Percentiles rank a stretch among this genome's conserved stretches.
Evolutionary conservation across 2,888 invertebrate genomes (phyloP).

Genomic region (Saturnia japonica): DNA sequence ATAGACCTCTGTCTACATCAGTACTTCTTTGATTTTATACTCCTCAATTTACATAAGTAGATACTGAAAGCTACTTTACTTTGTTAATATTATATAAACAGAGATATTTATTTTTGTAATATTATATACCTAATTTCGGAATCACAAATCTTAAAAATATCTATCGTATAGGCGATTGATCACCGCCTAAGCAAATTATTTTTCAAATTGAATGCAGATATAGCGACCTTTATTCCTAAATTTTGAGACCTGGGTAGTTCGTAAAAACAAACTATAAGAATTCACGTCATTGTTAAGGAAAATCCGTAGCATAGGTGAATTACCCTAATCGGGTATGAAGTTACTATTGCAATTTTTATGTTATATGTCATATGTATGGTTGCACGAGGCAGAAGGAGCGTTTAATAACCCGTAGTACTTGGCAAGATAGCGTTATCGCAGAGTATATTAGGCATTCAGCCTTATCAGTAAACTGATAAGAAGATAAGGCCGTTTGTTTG

Average conservation of each 20-base stretch:
- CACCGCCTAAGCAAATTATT: neutral
- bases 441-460: constrained; percentile 53
- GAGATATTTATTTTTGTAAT: no score
- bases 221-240: neutral
- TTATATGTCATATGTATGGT: constrained; percentile 8
- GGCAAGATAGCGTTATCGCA: constrained; percentile 49
- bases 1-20: no score
- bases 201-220: neutral
- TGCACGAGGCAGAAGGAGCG: constrained; percentile 18
- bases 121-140: no score
- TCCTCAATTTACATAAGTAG: no score
- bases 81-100: no score
- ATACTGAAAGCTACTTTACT: no score
- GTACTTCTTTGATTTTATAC: no score
- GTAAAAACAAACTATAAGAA: neutral
- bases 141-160: no score
- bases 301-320: neutral
- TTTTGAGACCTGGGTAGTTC: neutral
- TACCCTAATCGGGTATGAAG: neutral
- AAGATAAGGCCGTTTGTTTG: constrained; percentile 55
- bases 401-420: constrained; percentile 29
- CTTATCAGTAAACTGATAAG: constrained; percentile 54
- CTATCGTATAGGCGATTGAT: no score
- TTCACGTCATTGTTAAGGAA: neutral
- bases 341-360: constrained; percentile 8